Conservation (phyloP, 2,888 invertebrate species). For the Anoplius nigerrimus region DNA sequence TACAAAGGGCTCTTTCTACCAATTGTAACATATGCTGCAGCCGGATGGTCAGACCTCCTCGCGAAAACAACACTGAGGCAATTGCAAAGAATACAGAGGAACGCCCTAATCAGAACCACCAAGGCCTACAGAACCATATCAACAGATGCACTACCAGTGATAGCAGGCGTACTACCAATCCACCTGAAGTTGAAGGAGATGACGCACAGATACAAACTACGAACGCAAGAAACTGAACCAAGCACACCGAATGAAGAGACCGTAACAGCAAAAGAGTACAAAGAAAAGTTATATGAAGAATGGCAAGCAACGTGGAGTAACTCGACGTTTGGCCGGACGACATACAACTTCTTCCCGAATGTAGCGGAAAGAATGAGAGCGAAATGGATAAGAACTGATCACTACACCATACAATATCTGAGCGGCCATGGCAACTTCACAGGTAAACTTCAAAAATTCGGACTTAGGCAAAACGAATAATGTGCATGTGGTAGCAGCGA, state of each 20-base stretch:
- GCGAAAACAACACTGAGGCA: neutral
- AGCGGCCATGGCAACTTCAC: neutral
- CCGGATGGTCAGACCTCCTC: slow-evolving; percentile 23
- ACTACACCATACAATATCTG: neutral
- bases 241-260: neutral
- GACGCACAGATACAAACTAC: neutral
- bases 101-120: neutral
- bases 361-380: neutral
- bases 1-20: slow-evolving; percentile 36
- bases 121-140: slow-evolving; percentile 6
- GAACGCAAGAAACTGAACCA: neutral
- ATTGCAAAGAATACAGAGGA: neutral
- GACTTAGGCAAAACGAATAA: neutral
- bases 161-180: slow-evolving; percentile 5
- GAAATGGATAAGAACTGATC: neutral
- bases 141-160: neutral
- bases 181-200: slow-evolving; percentile 5
- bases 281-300: too few relatives aligned
- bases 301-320: neutral
- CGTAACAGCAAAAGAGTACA: too few relatives aligned
- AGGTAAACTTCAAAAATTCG: neutral
- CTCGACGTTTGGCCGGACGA: neutral
- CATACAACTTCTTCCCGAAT: neutral
- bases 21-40: slow-evolving; percentile 29
- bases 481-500: neutral